phyloP scores from a whole-genome alignment of 1,140 invertebrate species.

The Temnothorax curvispinosus region DNA sequence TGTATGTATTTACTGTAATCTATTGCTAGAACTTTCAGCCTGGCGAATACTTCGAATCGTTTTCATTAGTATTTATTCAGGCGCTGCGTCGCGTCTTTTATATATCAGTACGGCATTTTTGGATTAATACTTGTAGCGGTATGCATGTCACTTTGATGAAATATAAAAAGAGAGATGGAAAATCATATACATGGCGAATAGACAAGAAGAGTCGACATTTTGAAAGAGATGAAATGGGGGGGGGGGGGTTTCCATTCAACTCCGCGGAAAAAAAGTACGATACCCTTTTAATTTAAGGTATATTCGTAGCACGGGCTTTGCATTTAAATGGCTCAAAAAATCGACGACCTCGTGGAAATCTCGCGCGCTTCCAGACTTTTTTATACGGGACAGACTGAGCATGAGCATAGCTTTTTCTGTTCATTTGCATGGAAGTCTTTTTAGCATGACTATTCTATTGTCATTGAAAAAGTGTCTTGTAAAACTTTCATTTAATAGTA shows the following conservation, averaged over 20 bases:
- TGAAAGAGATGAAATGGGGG: conserved; percentile 8
- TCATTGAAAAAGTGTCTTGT: not conserved
- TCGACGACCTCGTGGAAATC: conserved; percentile 34
- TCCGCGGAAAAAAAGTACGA: conserved; percentile 18
- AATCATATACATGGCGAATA: not conserved
- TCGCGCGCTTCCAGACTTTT: conserved; percentile 32
- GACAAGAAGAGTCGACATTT: not conserved
- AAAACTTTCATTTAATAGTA: not conserved
- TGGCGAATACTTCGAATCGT: not conserved
- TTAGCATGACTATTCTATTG: not conserved
- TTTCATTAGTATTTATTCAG: not conserved
- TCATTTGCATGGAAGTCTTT: not conserved
- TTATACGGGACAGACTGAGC: not conserved
- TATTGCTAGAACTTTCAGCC: not conserved
- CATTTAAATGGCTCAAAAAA: conserved; percentile 47
- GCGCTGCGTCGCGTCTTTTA: not conserved
- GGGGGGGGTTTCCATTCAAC: not conserved
- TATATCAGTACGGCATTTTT: not conserved
- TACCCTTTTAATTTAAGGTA: conserved; percentile 46
- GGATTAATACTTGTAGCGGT: not conserved
- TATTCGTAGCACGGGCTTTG: conserved; percentile 41
- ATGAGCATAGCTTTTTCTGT: conserved; percentile 3
- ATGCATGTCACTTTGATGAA: not conserved
- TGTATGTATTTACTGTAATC: not conserved
- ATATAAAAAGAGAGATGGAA: not conserved